Evolutionary conservation across 2,888 invertebrate genomes (phyloP).

Genomic region (Brenthis hecate): DNA sequence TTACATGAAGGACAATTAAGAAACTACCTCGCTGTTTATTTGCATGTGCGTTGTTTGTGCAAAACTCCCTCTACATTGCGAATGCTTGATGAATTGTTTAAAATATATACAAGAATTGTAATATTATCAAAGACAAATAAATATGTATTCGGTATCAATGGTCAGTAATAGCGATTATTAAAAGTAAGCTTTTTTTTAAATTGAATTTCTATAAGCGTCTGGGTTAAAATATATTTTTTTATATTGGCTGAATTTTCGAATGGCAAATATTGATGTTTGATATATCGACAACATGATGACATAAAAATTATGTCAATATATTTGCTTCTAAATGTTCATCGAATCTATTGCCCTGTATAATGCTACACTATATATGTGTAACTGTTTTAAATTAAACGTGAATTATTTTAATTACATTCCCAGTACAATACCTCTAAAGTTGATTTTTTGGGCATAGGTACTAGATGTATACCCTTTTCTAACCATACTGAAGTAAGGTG

Average conservation of each 20-base stretch:
- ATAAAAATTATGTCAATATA: too few relatives aligned
- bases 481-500: too few relatives aligned
- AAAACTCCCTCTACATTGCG: not conserved
- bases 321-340: too few relatives aligned
- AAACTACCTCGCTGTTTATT: conserved; percentile 41
- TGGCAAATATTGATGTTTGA: too few relatives aligned
- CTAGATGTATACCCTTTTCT: too few relatives aligned
- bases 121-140: not conserved
- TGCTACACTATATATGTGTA: not conserved
- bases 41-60: conserved; percentile 49
- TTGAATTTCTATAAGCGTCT: too few relatives aligned
- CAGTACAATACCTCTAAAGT: conserved; percentile 4
- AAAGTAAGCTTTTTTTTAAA: not conserved
- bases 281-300: too few relatives aligned
- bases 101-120: not conserved
- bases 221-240: too few relatives aligned
- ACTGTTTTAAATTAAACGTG: not conserved
- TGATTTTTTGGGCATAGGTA: not conserved
- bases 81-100: not conserved
- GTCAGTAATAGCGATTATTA: not conserved
- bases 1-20: conserved; percentile 12
- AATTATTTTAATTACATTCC: conserved; percentile 14
- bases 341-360: too few relatives aligned
- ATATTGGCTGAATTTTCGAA: too few relatives aligned
- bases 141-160: not conserved